Conservation (phyloP, 2,797 vertebrate species). For the Bryconaethiops microstoma region DNA sequence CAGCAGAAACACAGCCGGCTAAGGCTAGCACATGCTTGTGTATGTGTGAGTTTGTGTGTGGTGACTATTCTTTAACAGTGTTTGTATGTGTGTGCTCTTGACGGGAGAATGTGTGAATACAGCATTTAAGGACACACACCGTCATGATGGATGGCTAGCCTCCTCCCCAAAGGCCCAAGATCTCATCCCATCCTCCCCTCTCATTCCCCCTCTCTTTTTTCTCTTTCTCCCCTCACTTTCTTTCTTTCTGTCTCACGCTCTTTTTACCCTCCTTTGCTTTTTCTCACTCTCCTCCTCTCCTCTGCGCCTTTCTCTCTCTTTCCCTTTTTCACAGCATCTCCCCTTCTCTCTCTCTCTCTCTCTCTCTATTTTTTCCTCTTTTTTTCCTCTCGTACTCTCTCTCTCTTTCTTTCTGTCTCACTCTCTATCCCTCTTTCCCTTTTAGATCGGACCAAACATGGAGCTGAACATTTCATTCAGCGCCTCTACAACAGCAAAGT, state of each 20-base stretch:
- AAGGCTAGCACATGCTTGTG: constrained; percentile 24
- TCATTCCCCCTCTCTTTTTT: no score
- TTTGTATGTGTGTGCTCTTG: constrained; percentile 30
- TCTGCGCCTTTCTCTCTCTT: no score
- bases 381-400: not conserved
- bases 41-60: constrained; percentile 7
- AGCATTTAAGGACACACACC: constrained; percentile 42
- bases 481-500: constrained; percentile 4
- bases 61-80: constrained; percentile 32
- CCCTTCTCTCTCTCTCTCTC: not conserved
- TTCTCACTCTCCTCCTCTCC: no score
- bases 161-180: constrained; percentile 23
- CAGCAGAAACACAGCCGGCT: constrained; percentile 24
- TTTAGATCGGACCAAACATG: not conserved
- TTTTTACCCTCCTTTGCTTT: no score
- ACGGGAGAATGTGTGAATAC: constrained; percentile 39
- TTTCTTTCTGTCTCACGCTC: not conserved
- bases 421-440: not conserved
- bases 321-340: no score
- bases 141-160: constrained; percentile 31
- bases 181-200: constrained; percentile 19
- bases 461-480: constrained; percentile 3
- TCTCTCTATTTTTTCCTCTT: not conserved
- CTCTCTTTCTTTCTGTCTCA: not conserved
- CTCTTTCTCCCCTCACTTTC: no score